Conservation (phyloP, 2,797 vertebrate genomes). For the Saguinus oedipus region DNA sequence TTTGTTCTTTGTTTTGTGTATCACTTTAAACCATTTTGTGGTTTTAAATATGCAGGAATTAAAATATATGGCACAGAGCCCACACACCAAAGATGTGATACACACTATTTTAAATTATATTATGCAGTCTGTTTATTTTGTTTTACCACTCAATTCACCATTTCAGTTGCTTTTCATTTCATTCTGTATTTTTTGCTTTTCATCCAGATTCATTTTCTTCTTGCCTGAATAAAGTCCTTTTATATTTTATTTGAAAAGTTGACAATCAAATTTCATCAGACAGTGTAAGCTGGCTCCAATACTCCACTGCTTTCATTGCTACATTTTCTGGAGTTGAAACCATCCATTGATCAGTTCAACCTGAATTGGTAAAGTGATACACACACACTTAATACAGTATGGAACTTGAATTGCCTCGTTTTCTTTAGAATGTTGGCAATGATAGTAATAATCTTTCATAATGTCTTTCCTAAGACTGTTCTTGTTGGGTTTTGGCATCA, state of each 20-base stretch:
- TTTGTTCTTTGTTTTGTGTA: background rate
- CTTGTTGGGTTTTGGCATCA: background rate
- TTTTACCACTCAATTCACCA: background rate
- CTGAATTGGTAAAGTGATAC: background rate
- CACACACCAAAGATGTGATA: constrained; percentile 57
- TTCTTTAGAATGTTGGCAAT: background rate
- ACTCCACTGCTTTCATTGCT: background rate
- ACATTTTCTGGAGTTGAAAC: background rate
- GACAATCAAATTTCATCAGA: background rate
- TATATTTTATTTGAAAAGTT: background rate
- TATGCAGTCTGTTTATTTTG: background rate
- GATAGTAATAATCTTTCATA: background rate
- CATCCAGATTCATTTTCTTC: background rate
- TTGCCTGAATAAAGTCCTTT: background rate
- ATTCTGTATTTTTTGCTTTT: background rate
- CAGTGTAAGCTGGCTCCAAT: background rate
- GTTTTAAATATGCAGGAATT: background rate
- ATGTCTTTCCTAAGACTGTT: background rate
- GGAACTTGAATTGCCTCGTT: background rate
- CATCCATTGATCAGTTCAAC: background rate
- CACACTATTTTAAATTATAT: background rate
- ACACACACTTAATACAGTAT: no score
- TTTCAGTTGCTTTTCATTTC: background rate
- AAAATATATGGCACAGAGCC: background rate
- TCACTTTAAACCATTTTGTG: constrained; percentile 49